Percentiles rank a stretch among this genome's conserved stretches.
Evolutionary conservation across 2,113 vertebrate species (phyloP).

Genomic region (Thymallus thymallus): DNA sequence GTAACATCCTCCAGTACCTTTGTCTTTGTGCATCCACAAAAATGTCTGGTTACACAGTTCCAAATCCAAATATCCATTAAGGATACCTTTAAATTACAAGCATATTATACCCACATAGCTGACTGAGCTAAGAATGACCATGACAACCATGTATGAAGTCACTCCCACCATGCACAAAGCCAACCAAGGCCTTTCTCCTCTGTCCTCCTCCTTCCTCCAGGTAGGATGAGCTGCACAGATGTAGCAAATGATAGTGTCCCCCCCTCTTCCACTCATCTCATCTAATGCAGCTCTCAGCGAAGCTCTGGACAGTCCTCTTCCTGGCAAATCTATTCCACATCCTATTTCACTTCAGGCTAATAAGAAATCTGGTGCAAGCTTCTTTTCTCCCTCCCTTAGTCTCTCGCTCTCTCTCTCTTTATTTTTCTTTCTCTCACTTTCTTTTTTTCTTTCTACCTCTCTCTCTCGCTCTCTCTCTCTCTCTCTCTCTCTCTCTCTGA

Average conservation of each 20-base stretch:
- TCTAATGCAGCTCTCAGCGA: conserved; percentile 41
- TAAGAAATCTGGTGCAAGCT: conserved; percentile 43
- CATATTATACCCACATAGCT: neutral
- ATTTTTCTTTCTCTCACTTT: neutral
- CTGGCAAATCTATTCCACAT: conserved; percentile 42
- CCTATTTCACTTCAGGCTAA: conserved; percentile 54
- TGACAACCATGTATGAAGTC: conserved; percentile 19
- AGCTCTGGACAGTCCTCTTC: conserved; percentile 44
- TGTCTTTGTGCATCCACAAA: too few relatives aligned
- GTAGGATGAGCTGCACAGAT: conserved; percentile 49
- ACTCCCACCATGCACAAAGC: conserved; percentile 32
- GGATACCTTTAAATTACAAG: too few relatives aligned
- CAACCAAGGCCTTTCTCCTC: conserved; percentile 40
- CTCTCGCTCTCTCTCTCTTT: too few relatives aligned
- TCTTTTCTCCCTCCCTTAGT: neutral
- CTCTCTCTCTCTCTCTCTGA: conserved; percentile 22
- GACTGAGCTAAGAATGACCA: neutral
- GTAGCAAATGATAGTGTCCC: neutral
- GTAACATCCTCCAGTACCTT: too few relatives aligned
- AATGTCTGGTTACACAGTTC: too few relatives aligned
- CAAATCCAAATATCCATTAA: too few relatives aligned
- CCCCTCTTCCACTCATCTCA: conserved; percentile 52
- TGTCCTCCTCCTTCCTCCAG: conserved; percentile 48
- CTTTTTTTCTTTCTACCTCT: neutral
- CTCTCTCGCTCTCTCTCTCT: neutral